Conservation (phyloP, 2,113 vertebrate genomes). For the Paralichthys olivaceus region DNA sequence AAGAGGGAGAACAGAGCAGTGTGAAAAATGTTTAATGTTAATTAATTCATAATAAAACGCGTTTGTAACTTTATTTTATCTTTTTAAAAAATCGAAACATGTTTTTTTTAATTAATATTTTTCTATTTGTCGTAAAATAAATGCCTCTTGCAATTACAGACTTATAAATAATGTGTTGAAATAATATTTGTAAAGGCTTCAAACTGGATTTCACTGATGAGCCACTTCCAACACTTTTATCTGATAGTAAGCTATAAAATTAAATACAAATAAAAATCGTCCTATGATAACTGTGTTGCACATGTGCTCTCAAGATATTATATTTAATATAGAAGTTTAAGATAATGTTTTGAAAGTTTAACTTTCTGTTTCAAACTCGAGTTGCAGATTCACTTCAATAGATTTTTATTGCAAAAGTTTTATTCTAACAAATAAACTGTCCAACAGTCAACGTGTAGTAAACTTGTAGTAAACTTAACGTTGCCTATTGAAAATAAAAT, state of each 20-base stretch:
- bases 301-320: too few relatives aligned
- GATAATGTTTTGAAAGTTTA: too few relatives aligned
- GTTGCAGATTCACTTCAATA: too few relatives aligned
- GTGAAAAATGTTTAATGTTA: not conserved
- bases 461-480: too few relatives aligned
- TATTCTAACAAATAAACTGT: too few relatives aligned
- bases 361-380: too few relatives aligned
- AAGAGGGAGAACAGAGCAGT: conserved; percentile 11
- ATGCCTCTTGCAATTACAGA: not conserved
- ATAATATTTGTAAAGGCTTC: not conserved
- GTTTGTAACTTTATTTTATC: not conserved
- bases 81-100: not conserved
- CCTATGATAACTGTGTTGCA: too few relatives aligned
- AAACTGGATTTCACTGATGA: too few relatives aligned
- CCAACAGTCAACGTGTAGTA: too few relatives aligned
- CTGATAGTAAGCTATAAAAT: not conserved
- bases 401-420: too few relatives aligned
- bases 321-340: too few relatives aligned
- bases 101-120: not conserved
- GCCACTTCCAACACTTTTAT: not conserved
- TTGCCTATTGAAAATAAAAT: too few relatives aligned
- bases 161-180: not conserved
- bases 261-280: not conserved
- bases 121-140: not conserved
- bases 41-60: not conserved